Percentiles rank a stretch among this genome's conserved stretches.
phyloP scores from a whole-genome alignment of 37 sponge, comb jelly and placozoan genomes.

The Halichondria panicea region DNA sequence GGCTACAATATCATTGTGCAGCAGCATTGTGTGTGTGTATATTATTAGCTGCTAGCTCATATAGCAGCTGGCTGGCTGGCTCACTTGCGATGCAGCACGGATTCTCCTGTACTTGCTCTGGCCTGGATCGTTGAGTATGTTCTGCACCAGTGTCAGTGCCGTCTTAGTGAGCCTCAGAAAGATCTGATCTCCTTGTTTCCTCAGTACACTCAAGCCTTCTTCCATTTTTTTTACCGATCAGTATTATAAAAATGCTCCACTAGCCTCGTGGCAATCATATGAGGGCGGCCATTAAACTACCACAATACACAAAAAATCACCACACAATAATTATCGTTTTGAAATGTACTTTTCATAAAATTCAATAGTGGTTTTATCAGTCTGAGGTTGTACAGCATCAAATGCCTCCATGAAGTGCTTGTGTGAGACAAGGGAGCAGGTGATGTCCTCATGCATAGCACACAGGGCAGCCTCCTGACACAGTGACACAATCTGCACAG shows the following conservation, averaged over 20 bases:
- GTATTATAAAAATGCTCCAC: background rate
- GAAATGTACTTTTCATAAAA: constrained; percentile 63
- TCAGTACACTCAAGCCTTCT: constrained; percentile 1
- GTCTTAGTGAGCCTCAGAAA: constrained; percentile 39
- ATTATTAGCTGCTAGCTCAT: background rate
- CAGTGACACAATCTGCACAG: constrained; percentile 76
- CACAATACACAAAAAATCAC: background rate
- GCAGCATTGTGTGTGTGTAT: background rate
- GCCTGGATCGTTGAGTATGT: constrained; percentile 67
- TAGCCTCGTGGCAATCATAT: background rate
- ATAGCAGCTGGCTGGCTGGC: background rate
- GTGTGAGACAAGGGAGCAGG: background rate
- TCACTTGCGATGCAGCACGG: constrained; percentile 52
- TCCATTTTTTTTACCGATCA: constrained; percentile 11
- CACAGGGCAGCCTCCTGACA: constrained; percentile 90
- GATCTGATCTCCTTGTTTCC: constrained; percentile 11
- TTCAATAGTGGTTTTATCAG: constrained; percentile 31
- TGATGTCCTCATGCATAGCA: constrained; percentile 80
- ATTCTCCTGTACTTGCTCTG: constrained; percentile 64
- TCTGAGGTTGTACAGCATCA: constrained; percentile 64
- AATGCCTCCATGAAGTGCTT: constrained; percentile 72
- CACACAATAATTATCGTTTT: background rate
- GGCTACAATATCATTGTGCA: background rate
- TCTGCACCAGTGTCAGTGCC: constrained; percentile 72
- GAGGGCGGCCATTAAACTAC: too few species aligned